phyloP scores from a whole-genome alignment of 2,797 vertebrate genomes.

The Hipposideros larvatus region DNA sequence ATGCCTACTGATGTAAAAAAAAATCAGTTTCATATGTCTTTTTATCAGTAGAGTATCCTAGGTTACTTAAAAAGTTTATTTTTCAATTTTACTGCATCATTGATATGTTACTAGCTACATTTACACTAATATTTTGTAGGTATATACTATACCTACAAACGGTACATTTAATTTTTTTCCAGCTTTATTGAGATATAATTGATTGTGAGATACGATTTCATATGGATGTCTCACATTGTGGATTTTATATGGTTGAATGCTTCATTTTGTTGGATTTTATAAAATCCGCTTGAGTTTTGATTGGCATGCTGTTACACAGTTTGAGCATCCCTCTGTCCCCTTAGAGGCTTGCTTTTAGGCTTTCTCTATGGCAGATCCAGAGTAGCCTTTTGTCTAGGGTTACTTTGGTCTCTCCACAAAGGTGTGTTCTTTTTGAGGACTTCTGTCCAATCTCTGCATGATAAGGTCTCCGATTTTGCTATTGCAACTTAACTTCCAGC shows the following conservation, averaged over 20 bases:
- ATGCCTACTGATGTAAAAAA: not conserved
- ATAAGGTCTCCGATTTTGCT: accelerated
- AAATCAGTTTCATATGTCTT: not conserved
- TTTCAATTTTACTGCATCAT: not conserved
- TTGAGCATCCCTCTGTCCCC: not conserved
- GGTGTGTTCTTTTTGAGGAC: not conserved
- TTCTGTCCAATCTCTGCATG: not conserved
- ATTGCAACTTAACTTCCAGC: not conserved
- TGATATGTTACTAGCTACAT: not conserved
- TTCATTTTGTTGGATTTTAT: not conserved
- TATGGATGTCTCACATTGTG: not conserved
- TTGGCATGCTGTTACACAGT: not conserved
- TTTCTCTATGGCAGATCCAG: not conserved
- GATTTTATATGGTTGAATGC: not conserved
- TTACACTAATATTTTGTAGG: not conserved
- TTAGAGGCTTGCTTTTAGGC: not conserved
- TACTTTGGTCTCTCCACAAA: not conserved
- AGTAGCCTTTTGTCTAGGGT: not conserved
- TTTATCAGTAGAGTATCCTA: not conserved
- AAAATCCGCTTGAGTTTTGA: not conserved
- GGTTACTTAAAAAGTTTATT: not conserved
- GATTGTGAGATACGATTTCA: not conserved
- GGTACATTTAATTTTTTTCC: not conserved
- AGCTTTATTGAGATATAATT: not conserved
- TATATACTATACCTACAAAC: not conserved